Base-by-base conservation (phyloP, 2,888 invertebrate genomes). In the Drosophila cyrtoloma region DNA sequence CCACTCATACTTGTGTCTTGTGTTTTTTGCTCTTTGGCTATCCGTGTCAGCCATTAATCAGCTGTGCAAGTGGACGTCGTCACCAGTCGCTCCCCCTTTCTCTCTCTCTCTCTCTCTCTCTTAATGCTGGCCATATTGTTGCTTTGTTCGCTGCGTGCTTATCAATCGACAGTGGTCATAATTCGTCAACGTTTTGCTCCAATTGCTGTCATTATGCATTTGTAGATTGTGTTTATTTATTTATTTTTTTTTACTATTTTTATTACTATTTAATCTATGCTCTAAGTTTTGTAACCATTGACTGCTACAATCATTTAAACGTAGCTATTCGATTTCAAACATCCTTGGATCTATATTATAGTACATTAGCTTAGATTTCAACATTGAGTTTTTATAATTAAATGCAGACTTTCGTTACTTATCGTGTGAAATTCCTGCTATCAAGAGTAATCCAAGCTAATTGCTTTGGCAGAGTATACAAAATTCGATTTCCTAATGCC, bases 31-130 rank as follows among this genome's bases (percentile, higher is more conserved):
- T 53, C 28, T 39, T 39, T 32, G 26, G 4, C 33, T 52, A 37
- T 26, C 47, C 50, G 50, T 57, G 59, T 50, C 42, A 51, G 39
- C 22, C 61, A 72, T 70, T 77, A 83, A 86, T 84, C 84, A 89
- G 84, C 81, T 68, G 61, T 58, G 50, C 66, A 57, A 78, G 5
- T 22, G 12, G 44, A 42, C 10, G 10, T 5, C 42, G n/a, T 42
- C 42, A 10, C n/a, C 63, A 63, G 16, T 42, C 58, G 42, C 39
- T 51, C 35, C 56, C 42, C 59, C 42, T 55, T 52, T 44, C 56
- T 47, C 42, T 52, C 53, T 42, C 57, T 51, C 55, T 51, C 26
- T 47, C 42, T 55, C 58, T 52, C 28, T 71, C 57, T 67, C 26
- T 64, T 55, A 73, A 37, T 52, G 30, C 52, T 39, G 19, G 9